Evolutionary conservation across 1,140 invertebrate genomes (phyloP).

Genomic region (Sweltsa coloradensis): DNA sequence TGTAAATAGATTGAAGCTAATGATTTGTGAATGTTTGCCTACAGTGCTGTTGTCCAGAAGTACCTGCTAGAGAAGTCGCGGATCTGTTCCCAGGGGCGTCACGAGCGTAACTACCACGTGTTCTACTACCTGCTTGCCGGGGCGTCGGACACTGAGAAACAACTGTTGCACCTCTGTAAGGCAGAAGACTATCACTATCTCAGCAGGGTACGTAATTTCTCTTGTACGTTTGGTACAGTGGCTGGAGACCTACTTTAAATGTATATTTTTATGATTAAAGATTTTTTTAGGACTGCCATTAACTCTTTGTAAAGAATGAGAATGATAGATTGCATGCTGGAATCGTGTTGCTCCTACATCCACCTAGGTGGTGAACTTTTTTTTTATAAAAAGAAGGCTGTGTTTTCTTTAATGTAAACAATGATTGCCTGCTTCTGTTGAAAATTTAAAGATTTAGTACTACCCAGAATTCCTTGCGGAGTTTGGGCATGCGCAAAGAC

Average conservation of each 20-base stretch:
- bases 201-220: slow-evolving; percentile 41
- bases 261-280: not conserved
- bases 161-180: slow-evolving; percentile 63
- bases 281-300: too few species aligned
- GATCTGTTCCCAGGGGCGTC: slow-evolving; percentile 82
- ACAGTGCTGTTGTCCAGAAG: slow-evolving; percentile 88
- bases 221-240: slow-evolving; percentile 1
- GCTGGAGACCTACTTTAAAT: not conserved
- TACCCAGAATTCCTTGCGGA: too few species aligned
- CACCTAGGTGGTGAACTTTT: too few species aligned
- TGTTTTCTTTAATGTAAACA: too few species aligned
- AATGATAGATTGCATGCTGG: not conserved
- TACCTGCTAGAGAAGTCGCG: slow-evolving; percentile 93
- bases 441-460: too few species aligned
- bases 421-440: too few species aligned
- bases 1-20: too few species aligned
- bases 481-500: too few species aligned
- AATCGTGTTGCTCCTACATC: not conserved
- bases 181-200: slow-evolving; percentile 82
- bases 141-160: slow-evolving; percentile 69
- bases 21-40: slow-evolving; percentile 23
- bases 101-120: slow-evolving; percentile 95
- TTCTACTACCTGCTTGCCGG: slow-evolving; percentile 94
- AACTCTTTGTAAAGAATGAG: not conserved
- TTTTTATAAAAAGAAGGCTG: too few species aligned